Evolutionary conservation across 2,113 vertebrate species (phyloP).

Genomic region (Neomonachus schauinslandi): DNA sequence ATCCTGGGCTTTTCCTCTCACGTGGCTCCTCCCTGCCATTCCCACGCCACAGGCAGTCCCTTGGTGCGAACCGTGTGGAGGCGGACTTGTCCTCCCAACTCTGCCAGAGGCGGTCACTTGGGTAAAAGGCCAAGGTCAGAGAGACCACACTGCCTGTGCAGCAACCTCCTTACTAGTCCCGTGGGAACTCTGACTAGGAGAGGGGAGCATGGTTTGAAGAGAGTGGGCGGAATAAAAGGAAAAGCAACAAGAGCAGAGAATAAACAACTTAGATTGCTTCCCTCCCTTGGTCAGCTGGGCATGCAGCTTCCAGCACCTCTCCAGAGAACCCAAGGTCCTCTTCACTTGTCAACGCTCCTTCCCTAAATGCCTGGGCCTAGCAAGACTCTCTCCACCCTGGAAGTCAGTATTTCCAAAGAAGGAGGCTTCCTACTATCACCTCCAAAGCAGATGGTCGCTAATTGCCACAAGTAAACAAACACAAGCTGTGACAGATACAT

Average conservation of each 20-base stretch:
- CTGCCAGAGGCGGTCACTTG: not conserved
- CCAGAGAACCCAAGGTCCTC: not conserved
- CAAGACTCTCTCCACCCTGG: not conserved
- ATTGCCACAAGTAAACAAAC: conserved; percentile 62
- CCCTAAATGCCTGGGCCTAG: not conserved
- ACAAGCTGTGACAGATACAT: conserved; percentile 38
- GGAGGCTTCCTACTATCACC: not conserved
- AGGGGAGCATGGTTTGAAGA: not conserved
- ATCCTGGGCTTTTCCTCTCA: not conserved
- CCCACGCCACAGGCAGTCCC: not conserved
- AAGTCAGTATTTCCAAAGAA: conserved; percentile 29
- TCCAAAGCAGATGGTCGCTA: conserved; percentile 62
- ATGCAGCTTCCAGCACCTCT: no score
- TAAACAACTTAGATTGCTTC: not conserved
- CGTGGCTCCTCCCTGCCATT: not conserved
- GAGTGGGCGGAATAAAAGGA: not conserved
- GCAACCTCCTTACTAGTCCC: not conserved
- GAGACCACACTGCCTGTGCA: not conserved
- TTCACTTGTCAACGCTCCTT: not conserved
- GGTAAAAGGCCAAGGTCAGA: not conserved
- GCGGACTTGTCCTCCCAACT: not conserved
- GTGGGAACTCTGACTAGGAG: not conserved
- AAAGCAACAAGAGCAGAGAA: not conserved
- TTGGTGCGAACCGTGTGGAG: rapidly evolving
- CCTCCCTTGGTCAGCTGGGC: rapidly evolving